Evolutionary conservation across 2,113 vertebrate genomes (phyloP), one percentile per base, ranked within the genome.

Genomic region (Ageneiosus marmoratus): DNA sequence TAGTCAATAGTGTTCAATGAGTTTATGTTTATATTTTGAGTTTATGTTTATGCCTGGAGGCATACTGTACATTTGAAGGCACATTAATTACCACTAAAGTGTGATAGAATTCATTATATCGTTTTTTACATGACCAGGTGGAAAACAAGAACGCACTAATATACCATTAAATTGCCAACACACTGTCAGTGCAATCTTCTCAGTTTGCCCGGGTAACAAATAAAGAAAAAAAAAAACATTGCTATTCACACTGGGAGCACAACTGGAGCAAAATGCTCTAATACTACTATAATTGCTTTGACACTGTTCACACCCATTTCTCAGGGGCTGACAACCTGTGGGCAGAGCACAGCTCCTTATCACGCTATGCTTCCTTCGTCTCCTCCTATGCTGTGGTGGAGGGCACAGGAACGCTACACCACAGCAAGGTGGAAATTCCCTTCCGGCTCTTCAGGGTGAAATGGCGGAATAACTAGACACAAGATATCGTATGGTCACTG

Each of bases 261-360:
- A 75, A 77, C 48, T 34, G 22, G 48, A 56, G 63, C 24, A 85
- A 83, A 81, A 78, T 48, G 70, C 63, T 76, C 48, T 78, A 88
- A 88, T 87, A 91, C 89, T 88, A 88, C 89, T 90, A 87, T 94
- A 92, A 92, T 92, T 91, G 89, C 91, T 89, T 90, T 90, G 91
- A 92, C 91, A 93, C 90, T 83, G 89, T 91, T 92, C 90, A 90
- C 91, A 91, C 90, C 89, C 83, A 83, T 86, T 89, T 89, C 88
- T 87, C 84, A 86, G 80, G 86, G 87, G 83, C 62, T 82, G 82
- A 34, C 37, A 88, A 84, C 91, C 88, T 80, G 32, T 79, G 79
- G 88, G 84, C 79, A 79, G 67, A 72, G 53, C 53, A 48, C 5
- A 27, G 55, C 83, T 84, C 65, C 46, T 84, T 73, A 84, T 72